Evolutionary conservation across 1,140 invertebrate species (phyloP).

Genomic region (Drosophila melanogaster): Release_6_plus_ISO1_MT NT_033779.5:630001-630500

Average conservation of each 20-base stretch:
- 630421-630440: too few relatives aligned
- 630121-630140: conserved; percentile 52
- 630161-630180: conserved; percentile 40
- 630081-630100: conserved; percentile 18
- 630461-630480: conserved; percentile 1
- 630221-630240: conserved; percentile 62
- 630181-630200: conserved; percentile 29
- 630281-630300: not conserved
- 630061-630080: conserved; percentile 49
- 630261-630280: not conserved
- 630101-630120: conserved; percentile 38
- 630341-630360: too few relatives aligned
- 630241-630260: conserved; percentile 17
- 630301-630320: not conserved
- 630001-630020: conserved; percentile 45
- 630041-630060: conserved; percentile 5
- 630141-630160: conserved; percentile 55
- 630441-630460: not conserved
- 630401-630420: too few relatives aligned
- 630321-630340: too few relatives aligned
- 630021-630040: conserved; percentile 37
- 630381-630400: too few relatives aligned
- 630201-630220: conserved; percentile 63
- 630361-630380: too few relatives aligned
- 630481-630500: conserved; percentile 19